These are phyloP conservation scores for Olivierus martensii DNA, from an alignment of 1,140 invertebrate genomes.

Conservation along the genomic window DNA sequence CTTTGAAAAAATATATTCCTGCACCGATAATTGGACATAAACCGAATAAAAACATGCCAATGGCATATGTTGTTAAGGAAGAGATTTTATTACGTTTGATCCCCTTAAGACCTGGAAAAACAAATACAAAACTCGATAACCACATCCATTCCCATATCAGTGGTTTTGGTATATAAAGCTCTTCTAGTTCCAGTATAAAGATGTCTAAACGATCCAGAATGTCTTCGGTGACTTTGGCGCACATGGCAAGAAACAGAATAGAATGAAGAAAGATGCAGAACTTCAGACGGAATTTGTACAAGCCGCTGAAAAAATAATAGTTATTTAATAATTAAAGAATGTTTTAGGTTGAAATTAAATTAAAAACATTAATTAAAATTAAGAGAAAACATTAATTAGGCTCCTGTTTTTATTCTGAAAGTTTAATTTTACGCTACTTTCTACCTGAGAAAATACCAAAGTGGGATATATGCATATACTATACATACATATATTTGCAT, in stretches of 20 bases:
- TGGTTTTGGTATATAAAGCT: conserved; percentile 79
- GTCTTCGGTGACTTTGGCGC: conserved; percentile 74
- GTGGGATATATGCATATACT: no score
- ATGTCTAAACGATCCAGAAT: conserved; percentile 82
- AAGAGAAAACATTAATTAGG: no score
- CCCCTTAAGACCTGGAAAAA: conserved; percentile 71
- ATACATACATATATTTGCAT: no score
- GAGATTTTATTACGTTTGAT: conserved; percentile 65
- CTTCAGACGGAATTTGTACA: conserved; percentile 81
- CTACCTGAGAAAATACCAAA: no score
- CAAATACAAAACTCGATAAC: conserved; percentile 69
- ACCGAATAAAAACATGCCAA: conserved; percentile 61
- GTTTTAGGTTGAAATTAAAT: no score
- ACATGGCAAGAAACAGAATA: conserved; percentile 73
- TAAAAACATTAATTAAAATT: no score
- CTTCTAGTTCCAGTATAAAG: conserved; percentile 86
- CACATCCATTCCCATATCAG: conserved; percentile 89
- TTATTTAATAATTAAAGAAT: no score
- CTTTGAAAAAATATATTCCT: conserved; percentile 60
- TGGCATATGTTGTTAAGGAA: conserved; percentile 60
- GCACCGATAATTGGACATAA: conserved; percentile 68
- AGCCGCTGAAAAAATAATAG: conserved; percentile 57
- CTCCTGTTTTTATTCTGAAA: no score
- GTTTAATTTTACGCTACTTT: no score
- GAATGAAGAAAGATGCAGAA: conserved; percentile 87